Base-by-base conservation (phyloP, 2,113 vertebrate genomes). In the Otocyon megalotis region DNA sequence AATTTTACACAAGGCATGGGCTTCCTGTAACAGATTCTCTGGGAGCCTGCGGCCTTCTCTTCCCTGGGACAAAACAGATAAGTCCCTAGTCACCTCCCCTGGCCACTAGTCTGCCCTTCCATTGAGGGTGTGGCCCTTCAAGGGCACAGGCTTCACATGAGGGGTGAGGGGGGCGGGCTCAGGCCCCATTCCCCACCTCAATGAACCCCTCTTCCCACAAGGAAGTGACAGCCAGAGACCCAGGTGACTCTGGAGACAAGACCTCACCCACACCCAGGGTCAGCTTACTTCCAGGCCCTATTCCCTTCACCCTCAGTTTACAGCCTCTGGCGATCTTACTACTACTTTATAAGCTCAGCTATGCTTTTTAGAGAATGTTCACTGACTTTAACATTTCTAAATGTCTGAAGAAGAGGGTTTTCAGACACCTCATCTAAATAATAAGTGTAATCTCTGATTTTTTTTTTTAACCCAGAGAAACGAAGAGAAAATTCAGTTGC, bases 381-480 rank as follows among this genome's bases (percentile, higher is more conserved):
- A 87, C 32, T 82, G 67, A 88, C 84, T 60, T 77, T 22, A 96
- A 77, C n/a, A 86, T 62, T 90, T 69, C 37, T 50, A 76, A 93
- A 76, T 77, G 50, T 82, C 63, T 43, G 14, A 28, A 56, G 8
- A 77, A 80, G 32, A 60, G 5, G 26, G 37, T 69, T 76, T 92
- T 77, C 60, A 62, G 28, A 92, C 22, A 72, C 17, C 20, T 77
- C n/a, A 94, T 82, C 50, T 62, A 84, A 91, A 37, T 83, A 67
- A 77, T 88, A 83, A 88, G 50, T 67, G 37, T 62, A 60, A 81
- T n/a, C 71, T 86, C 37, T 71, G 43, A 37, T 56, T 82, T 77
- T 80, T 20, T 58, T 83, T 37, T 88, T 95, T 19, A 11, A 95
- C n/a, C 7, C 56, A 92, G 15, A 91, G 28, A 92, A 97, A 95